Evolutionary conservation across 1,140 invertebrate genomes (phyloP).

Genomic region (Tribolium madens): DNA sequence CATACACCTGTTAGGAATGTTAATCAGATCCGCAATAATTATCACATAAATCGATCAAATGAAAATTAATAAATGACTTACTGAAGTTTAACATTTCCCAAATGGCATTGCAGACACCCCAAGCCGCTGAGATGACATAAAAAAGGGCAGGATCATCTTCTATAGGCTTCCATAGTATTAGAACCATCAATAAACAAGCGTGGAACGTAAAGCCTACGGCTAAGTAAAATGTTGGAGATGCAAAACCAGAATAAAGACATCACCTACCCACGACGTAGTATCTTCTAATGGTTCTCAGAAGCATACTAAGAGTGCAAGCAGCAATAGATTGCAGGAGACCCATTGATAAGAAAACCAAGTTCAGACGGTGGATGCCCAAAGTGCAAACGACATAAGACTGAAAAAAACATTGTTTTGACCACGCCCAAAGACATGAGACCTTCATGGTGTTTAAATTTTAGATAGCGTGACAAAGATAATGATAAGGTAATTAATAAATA

Average conservation of each 20-base stretch:
- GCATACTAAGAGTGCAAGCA: conserved; percentile 76
- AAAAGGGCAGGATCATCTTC: conserved; percentile 75
- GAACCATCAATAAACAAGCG: conserved; percentile 74
- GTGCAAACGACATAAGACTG: conserved; percentile 75
- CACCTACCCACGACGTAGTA: conserved; percentile 74
- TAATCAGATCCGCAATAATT: conserved; percentile 15
- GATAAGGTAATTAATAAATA: conserved; percentile 25
- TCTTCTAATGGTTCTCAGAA: conserved; percentile 73
- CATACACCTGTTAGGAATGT: not conserved
- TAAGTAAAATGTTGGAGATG: conserved; percentile 59
- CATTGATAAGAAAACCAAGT: conserved; percentile 74
- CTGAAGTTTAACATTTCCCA: conserved; percentile 75
- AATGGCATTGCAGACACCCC: conserved; percentile 81
- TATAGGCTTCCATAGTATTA: conserved; percentile 75
- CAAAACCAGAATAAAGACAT: not conserved
- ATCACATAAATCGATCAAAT: conserved; percentile 4
- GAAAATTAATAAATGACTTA: conserved; percentile 53
- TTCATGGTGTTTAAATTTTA: conserved; percentile 17
- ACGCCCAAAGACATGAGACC: not conserved
- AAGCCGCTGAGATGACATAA: conserved; percentile 78
- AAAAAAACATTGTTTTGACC: conserved; percentile 44
- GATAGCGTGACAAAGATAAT: not conserved
- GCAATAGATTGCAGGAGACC: conserved; percentile 76
- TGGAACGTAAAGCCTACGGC: conserved; percentile 78
- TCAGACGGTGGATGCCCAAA: conserved; percentile 74